Evolutionary conservation across 1,140 invertebrate genomes (phyloP).

Genomic region (Cherax quadricarinatus): DNA sequence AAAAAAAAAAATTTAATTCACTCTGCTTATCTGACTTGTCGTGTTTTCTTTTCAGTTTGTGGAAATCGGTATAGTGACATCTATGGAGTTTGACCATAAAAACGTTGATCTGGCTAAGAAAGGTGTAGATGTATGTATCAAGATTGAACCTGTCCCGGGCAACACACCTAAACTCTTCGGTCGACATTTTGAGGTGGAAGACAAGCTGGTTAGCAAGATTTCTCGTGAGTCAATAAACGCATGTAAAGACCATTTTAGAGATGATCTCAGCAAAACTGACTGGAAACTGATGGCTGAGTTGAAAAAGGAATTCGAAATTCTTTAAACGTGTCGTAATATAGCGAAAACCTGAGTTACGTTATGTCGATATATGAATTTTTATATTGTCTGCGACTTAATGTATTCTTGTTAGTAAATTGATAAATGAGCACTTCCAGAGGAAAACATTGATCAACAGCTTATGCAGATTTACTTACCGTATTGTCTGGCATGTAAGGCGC

Average conservation of each 20-base stretch:
- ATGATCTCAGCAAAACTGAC: conserved; percentile 96
- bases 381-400: background rate
- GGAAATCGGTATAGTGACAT: conserved; percentile 95
- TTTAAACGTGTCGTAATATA: conserved; percentile 79
- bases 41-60: conserved; percentile 86
- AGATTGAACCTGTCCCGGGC: conserved; percentile 97
- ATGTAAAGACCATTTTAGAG: conserved; percentile 99
- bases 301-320: conserved; percentile 98
- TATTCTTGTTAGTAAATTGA: no score
- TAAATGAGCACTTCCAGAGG: no score
- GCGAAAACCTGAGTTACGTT: background rate
- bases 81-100: conserved; percentile 92
- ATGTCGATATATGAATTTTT: background rate
- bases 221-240: conserved; percentile 98
- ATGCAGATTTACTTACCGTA: no score
- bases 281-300: conserved; percentile 99
- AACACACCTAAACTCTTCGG: conserved; percentile 99
- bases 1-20: no score
- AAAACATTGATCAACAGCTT: no score
- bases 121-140: conserved; percentile 98
- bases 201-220: conserved; percentile 98
- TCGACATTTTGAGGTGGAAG: conserved; percentile 97
- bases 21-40: background rate
- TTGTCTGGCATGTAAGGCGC: no score
- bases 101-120: conserved; percentile 92